These are phyloP conservation scores for Drosophila chauvacae DNA, from an alignment of 1,140 invertebrate species.

Conservation along the genomic window DNA sequence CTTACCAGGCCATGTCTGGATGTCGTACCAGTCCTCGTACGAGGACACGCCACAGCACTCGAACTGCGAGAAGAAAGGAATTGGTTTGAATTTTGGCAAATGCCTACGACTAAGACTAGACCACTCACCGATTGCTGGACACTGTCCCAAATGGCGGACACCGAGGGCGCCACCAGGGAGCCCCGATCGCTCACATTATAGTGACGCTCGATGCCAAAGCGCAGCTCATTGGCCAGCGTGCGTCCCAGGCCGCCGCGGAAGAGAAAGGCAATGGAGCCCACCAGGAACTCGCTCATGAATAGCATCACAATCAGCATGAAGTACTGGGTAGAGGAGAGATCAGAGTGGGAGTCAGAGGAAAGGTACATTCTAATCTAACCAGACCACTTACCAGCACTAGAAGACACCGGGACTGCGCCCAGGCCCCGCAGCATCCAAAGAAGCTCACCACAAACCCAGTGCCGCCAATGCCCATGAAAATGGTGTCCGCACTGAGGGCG, in stretches of 20 bases:
- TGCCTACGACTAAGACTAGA: too few species aligned
- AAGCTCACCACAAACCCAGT: conserved; percentile 90
- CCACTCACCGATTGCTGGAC: conserved; percentile 88
- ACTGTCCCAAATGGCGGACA: conserved; percentile 90
- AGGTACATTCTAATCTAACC: not conserved
- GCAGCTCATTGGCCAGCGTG: conserved; percentile 88
- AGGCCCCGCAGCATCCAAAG: conserved; percentile 92
- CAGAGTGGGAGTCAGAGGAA: conserved; percentile 13
- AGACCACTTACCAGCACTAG: conserved; percentile 88
- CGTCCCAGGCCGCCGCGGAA: conserved; percentile 89
- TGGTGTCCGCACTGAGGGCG: conserved; percentile 88
- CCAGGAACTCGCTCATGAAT: conserved; percentile 91
- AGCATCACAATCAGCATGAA: conserved; percentile 92
- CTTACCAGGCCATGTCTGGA: conserved; percentile 90
- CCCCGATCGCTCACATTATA: conserved; percentile 88
- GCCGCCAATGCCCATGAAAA: conserved; percentile 89
- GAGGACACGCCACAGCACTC: conserved; percentile 93
- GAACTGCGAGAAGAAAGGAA: conserved; percentile 85
- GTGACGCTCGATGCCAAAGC: conserved; percentile 88
- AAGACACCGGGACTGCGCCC: conserved; percentile 91
- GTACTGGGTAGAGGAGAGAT: conserved; percentile 87
- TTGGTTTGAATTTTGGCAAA: not conserved
- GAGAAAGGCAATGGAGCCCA: conserved; percentile 91
- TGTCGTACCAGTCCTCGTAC: conserved; percentile 93
- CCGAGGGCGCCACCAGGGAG: conserved; percentile 85